Evolutionary conservation across 2,797 vertebrate genomes (phyloP).

Genomic region (Emys orbicularis): DNA sequence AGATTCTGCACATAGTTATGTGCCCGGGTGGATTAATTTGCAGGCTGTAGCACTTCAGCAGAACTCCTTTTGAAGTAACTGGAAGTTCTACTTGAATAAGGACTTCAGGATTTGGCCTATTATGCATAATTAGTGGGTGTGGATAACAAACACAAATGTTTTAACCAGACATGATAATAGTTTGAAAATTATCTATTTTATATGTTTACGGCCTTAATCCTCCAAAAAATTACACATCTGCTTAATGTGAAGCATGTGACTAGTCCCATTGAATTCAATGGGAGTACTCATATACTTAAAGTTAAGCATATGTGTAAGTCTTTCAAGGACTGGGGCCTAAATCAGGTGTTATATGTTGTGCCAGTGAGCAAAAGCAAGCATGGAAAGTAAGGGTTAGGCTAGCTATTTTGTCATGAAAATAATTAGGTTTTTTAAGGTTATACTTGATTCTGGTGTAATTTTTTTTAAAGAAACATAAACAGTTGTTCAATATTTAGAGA

Average conservation of each 20-base stretch:
- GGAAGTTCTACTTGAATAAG: background rate
- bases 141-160: background rate
- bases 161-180: rapidly evolving
- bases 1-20: background rate
- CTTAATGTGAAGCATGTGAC: background rate
- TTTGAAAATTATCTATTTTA: background rate
- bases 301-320: background rate
- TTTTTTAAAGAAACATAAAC: background rate
- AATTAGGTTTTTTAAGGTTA: background rate
- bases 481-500: background rate
- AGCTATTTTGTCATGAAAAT: background rate
- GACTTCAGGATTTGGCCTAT: background rate
- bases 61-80: background rate
- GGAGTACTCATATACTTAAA: background rate
- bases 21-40: rapidly evolving
- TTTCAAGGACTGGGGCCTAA: background rate
- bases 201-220: background rate
- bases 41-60: background rate
- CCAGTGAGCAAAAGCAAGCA: background rate
- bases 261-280: background rate
- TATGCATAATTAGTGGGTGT: background rate
- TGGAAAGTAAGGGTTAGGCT: background rate
- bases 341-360: background rate
- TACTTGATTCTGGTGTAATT: background rate
- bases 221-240: background rate